Percentiles rank a stretch among this genome's conserved stretches.
These are phyloP conservation scores for Argyresthia albistria DNA, from an alignment of 2,888 invertebrate genomes.

Conservation along the genomic window DNA sequence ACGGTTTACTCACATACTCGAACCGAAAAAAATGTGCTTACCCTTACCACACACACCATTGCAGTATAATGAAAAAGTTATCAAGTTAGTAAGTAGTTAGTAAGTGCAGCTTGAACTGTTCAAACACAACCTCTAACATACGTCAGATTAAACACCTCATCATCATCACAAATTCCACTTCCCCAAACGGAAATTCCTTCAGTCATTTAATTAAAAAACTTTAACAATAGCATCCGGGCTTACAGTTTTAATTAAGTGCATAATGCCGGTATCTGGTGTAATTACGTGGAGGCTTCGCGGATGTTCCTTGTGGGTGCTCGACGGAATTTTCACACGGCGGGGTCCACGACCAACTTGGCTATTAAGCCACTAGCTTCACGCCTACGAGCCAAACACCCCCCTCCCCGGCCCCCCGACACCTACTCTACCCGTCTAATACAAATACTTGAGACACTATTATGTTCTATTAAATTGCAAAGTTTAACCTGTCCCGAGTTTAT, in stretches of 20 bases:
- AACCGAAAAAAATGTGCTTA: too few relatives aligned
- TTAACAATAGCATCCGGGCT: slow-evolving; percentile 20
- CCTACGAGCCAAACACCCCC: too few relatives aligned
- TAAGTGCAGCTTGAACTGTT: too few relatives aligned
- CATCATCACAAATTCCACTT: not conserved
- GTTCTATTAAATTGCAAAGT: slow-evolving; percentile 4
- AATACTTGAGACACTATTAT: slow-evolving; percentile 17
- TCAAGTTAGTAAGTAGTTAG: too few relatives aligned
- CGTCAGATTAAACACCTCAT: not conserved
- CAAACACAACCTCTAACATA: too few relatives aligned
- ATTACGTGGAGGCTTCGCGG: slow-evolving; percentile 25
- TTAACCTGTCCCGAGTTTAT: slow-evolving; percentile 2
- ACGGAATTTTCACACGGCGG: slow-evolving; percentile 41
- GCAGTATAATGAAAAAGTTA: too few relatives aligned
- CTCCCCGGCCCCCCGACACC: too few relatives aligned
- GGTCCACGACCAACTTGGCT: slow-evolving; percentile 46
- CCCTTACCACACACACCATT: too few relatives aligned
- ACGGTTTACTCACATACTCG: too few relatives aligned
- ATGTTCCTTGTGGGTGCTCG: slow-evolving; percentile 17
- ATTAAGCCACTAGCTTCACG: slow-evolving; percentile 46
- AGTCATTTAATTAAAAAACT: slow-evolving; percentile 25
- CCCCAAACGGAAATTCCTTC: slow-evolving; percentile 14
- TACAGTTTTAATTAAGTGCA: slow-evolving; percentile 32
- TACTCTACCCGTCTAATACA: slow-evolving; percentile 13
- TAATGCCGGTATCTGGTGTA: slow-evolving; percentile 49